These are phyloP conservation scores for Caenorhabditis briggsae DNA, from an alignment of 1,140 invertebrate genomes.

Conservation along the genomic window DNA sequence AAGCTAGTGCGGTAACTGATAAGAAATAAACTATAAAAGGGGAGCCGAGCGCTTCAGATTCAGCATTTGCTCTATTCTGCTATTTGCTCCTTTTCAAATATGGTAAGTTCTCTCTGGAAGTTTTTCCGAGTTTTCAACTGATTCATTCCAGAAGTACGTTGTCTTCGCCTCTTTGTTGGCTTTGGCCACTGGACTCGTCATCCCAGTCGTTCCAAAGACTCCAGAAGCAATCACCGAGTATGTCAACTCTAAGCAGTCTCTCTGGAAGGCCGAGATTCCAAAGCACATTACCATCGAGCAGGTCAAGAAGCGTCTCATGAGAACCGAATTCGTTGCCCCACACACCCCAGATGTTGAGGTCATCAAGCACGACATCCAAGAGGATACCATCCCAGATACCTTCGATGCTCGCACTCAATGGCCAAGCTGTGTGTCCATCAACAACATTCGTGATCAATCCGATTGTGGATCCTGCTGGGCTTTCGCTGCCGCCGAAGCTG, in stretches of 20 bases:
- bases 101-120: conserved; percentile 2
- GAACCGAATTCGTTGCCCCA: conserved; percentile 38
- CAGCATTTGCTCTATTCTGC: conserved; percentile 26
- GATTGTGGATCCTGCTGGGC: conserved; percentile 82
- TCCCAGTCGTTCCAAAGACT: conserved; percentile 44
- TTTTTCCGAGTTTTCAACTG: background rate
- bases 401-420: conserved; percentile 87
- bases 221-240: conserved; percentile 49
- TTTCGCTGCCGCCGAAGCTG: conserved; percentile 92
- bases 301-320: conserved; percentile 53
- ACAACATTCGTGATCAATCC: conserved; percentile 80
- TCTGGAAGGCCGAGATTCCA: conserved; percentile 46
- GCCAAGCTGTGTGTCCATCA: conserved; percentile 86
- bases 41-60: background rate
- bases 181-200: conserved; percentile 9
- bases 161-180: conserved; percentile 24
- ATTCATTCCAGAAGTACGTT: conserved; percentile 11
- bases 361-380: conserved; percentile 24
- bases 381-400: conserved; percentile 81
- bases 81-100: conserved; percentile 15
- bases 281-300: conserved; percentile 23
- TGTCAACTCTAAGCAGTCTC: conserved; percentile 37
- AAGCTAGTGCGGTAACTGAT: background rate
- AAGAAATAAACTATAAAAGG: conserved; percentile 18
- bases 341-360: conserved; percentile 30